Evolutionary conservation across 2,797 vertebrate genomes (phyloP), one percentile per base, ranked within the genome.

Genomic region (Darevskia mixta): DNA sequence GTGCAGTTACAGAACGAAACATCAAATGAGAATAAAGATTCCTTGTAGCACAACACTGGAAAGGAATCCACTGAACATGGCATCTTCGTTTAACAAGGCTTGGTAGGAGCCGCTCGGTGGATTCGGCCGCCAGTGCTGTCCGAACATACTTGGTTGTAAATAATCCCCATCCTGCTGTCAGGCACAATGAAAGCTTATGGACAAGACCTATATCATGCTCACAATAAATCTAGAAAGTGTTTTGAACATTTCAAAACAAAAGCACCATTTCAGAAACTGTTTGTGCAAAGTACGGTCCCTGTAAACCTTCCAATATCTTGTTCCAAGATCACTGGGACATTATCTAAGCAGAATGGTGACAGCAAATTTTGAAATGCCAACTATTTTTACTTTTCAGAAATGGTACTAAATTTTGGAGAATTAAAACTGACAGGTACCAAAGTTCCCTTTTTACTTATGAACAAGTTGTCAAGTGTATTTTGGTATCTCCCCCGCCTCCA

Each of bases 1-100:
- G 83, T 79, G 87, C 89, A 88, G 49, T 43, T 85, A 43, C 18
- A 61, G 32, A 5, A 41, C 49, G 69, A n/a, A 91, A 87, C 86
- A 7, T 3, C n/a, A 25, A 75, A 3, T 88, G 69, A n/a, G 45
- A 49, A 10, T 49, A 73, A 49, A 72, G 58, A 73, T 79, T 23
- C 1, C 55, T 18, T n/a, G 6, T 81, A 38, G n/a, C 10, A 72
- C 5, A 27, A 67, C 55, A 64, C 35, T 58, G 79, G 87, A 18
- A 45, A 73, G 35, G 71, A 85, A 81, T 67, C 15, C 78, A 80
- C n/a, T 35, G 25, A 73, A 25, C 55, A 67, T 8, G 4, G 43
- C 18, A 15, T 32, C 66, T 45, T 75, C 55, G 41, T 85, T 85
- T 35, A 35, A 67, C 55, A 85, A 88, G 45, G n/a, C 29, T 25